Percentiles rank a stretch among this genome's conserved stretches.
Conservation (phyloP, 2,113 vertebrate species). For the Fulica atra region DNA sequence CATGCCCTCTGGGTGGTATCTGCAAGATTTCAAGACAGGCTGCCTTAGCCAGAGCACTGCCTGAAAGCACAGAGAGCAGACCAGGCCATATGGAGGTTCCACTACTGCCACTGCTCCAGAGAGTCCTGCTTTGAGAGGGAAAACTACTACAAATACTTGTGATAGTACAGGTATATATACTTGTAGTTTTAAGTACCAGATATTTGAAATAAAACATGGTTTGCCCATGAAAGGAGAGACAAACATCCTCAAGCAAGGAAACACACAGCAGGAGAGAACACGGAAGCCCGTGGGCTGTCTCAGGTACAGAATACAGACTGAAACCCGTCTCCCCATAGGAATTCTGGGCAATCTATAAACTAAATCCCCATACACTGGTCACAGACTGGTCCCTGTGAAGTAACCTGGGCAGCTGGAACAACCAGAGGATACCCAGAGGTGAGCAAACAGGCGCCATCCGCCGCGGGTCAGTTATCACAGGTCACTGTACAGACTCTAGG, state of each 20-base stretch:
- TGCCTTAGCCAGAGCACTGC: background rate
- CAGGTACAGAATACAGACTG: background rate
- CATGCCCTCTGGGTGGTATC: background rate
- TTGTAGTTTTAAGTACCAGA: background rate
- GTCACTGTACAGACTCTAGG: background rate
- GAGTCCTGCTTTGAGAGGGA: background rate
- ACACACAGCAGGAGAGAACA: background rate
- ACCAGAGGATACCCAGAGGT: background rate
- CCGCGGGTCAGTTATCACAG: background rate
- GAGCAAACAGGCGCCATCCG: background rate
- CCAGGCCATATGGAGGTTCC: background rate
- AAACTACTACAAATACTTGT: background rate
- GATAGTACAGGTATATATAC: background rate
- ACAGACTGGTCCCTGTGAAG: background rate
- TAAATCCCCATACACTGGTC: background rate
- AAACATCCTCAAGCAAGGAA: background rate
- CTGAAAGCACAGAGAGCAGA: background rate
- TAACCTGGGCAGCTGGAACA: background rate
- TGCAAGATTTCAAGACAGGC: background rate
- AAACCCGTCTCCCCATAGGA: background rate
- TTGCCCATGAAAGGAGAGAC: background rate
- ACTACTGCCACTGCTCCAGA: background rate
- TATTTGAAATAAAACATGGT: background rate
- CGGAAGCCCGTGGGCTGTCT: background rate
- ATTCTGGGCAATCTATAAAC: background rate